Conservation (phyloP, 35 echinoderm and acorn worm genomes). For the Ptychodera flava region DNA sequence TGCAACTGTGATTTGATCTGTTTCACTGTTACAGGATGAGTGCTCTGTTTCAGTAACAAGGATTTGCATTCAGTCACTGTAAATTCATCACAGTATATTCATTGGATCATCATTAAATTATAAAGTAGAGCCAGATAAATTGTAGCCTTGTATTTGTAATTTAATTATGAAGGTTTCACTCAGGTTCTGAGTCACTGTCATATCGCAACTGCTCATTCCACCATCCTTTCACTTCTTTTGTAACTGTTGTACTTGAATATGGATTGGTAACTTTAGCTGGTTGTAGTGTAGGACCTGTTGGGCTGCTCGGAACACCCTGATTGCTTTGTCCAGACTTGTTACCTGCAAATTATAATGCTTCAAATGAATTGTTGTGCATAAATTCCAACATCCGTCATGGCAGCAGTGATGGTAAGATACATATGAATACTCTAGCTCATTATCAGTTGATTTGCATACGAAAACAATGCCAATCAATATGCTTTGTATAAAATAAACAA, state of each 20-base stretch:
- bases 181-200: conserved; percentile 71
- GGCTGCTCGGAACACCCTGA: conserved; percentile 50
- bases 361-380: neutral
- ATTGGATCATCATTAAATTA: too few species aligned
- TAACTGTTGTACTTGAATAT: conserved; percentile 32
- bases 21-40: too few species aligned
- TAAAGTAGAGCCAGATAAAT: too few species aligned
- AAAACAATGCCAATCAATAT: too few species aligned
- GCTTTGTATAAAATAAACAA: too few species aligned
- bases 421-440: conserved; percentile 2
- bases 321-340: conserved; percentile 57
- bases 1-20: too few species aligned
- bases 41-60: too few species aligned
- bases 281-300: conserved; percentile 45
- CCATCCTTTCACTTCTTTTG: conserved; percentile 89
- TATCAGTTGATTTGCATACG: too few species aligned
- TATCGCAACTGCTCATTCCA: conserved; percentile 94
- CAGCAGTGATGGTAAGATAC: neutral
- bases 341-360: conserved; percentile 30
- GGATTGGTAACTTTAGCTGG: conserved; percentile 50
- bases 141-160: too few species aligned
- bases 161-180: too few species aligned
- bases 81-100: too few species aligned
- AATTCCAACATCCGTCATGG: neutral
- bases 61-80: too few species aligned